Evolutionary conservation across 2,113 vertebrate genomes (phyloP).

Genomic region (Uria lomvia): DNA sequence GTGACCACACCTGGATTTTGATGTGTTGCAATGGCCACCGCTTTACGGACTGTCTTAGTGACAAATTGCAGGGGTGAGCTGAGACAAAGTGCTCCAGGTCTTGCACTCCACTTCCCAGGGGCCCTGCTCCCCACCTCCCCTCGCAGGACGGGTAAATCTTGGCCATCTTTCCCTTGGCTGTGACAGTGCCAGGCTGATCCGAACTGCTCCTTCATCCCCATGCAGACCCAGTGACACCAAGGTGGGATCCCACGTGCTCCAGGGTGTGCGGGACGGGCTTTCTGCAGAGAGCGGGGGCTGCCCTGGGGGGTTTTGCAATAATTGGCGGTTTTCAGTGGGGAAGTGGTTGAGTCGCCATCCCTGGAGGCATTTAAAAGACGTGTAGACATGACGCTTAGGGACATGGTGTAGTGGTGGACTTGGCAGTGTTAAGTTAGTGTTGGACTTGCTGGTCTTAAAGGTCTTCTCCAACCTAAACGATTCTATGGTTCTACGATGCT

Average conservation of each 20-base stretch:
- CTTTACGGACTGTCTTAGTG: constrained; percentile 35
- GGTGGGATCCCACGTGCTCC: accelerated
- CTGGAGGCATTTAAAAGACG: not conserved
- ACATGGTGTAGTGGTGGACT: not conserved
- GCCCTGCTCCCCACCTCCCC: not conserved
- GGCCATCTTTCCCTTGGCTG: not conserved
- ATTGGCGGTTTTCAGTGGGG: not conserved
- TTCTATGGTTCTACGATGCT: not conserved
- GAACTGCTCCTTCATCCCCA: accelerated
- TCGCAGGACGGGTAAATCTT: not conserved
- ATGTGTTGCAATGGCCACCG: not conserved
- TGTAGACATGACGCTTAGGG: not conserved
- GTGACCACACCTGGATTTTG: not conserved
- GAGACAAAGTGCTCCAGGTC: constrained; percentile 8
- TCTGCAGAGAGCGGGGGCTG: not conserved
- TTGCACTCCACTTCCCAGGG: not conserved
- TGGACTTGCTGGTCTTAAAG: not conserved
- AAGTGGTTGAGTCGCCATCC: not conserved
- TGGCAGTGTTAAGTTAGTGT: not conserved
- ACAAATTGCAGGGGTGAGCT: constrained; percentile 23
- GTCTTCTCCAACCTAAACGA: not conserved
- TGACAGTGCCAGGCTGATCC: not conserved
- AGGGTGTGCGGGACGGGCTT: not conserved
- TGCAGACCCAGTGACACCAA: not conserved
- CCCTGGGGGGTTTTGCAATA: not conserved